Evolutionary conservation across 2,113 vertebrate species (phyloP).

Genomic region (Erythrocercus mccallii): DNA sequence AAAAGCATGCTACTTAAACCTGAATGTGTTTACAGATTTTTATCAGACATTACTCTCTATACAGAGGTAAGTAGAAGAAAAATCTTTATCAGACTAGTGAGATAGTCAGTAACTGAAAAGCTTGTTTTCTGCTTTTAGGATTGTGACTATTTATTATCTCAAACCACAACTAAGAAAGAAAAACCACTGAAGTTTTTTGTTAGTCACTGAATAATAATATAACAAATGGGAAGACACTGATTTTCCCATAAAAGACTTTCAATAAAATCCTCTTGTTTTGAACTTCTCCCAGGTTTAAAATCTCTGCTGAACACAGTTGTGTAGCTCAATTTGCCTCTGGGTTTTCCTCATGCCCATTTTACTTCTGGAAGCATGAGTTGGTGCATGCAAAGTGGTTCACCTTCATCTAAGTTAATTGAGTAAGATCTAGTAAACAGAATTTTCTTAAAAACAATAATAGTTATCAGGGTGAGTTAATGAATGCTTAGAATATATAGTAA

Average conservation of each 20-base stretch:
- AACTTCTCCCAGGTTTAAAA: not conserved
- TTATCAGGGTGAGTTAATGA: not conserved
- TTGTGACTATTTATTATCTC: not conserved
- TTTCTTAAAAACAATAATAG: not conserved
- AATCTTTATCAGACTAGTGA: not conserved
- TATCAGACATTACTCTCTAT: not conserved
- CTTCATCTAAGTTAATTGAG: not conserved
- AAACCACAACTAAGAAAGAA: not conserved
- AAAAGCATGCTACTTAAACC: not conserved
- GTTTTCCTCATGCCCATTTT: not conserved
- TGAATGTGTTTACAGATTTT: not conserved
- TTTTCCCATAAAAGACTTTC: not conserved
- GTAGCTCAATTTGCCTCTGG: not conserved
- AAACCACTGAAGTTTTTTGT: not conserved
- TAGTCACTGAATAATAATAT: not conserved
- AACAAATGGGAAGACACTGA: not conserved
- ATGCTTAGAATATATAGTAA: not conserved
- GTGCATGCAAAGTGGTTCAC: not conserved
- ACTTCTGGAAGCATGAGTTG: not conserved
- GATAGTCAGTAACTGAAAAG: not conserved
- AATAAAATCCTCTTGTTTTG: not conserved
- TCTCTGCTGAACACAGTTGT: not conserved
- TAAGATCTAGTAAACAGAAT: not conserved
- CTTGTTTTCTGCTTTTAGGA: not conserved
- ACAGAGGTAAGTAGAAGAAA: rapidly evolving